Base-by-base conservation (phyloP, 30 jellyfish, hydroid and myxozoan species). In the Chironex yamaguchii region DNA sequence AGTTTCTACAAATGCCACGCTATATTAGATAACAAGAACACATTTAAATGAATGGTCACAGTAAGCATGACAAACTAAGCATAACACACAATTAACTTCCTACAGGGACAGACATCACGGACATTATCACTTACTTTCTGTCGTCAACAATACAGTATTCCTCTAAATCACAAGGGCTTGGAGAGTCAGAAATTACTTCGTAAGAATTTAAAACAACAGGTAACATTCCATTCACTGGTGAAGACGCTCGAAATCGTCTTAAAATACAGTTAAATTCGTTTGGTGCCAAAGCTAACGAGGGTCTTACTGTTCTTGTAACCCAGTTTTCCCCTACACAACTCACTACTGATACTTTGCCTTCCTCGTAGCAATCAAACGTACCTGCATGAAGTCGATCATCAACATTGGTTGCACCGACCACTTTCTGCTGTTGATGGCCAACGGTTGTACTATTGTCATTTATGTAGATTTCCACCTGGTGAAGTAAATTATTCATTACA, bases 101-200 rank as follows among this genome's bases (percentile, higher is more conserved):
- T n/a, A n/a, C n/a, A n/a, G n/a, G n/a, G n/a, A n/a, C n/a, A n/a
- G n/a, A n/a, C n/a, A n/a, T n/a, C n/a, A n/a, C n/a, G n/a, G n/a
- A n/a, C n/a, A n/a, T n/a, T n/a, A n/a, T n/a, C n/a, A n/a, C n/a
- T n/a, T n/a, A n/a, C n/a, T n/a, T n/a, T n/a, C n/a, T 26, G 29
- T 73, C 94, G 4, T 75, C 77, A 62, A 71, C 34, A 3, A 84
- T 34, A 2, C 62, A 78, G 29, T 69, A 70, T 29, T 85, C 95
- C 17, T 85, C 95, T 29, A 85, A 69, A 51, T 20, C 12, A 33
- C 69, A 31, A 17, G 58, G 17, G 17, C 9, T 17, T 4, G 83
- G 62, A 20, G 63, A 66, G 30, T 73, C 89, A 14, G 79, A 85
- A 22, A 85, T 85, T 29, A 85, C 95, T 3, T 85, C 95, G 33